These are phyloP conservation scores for Anticlea derivata DNA, from an alignment of 2,888 invertebrate species.

Conservation along the genomic window DNA sequence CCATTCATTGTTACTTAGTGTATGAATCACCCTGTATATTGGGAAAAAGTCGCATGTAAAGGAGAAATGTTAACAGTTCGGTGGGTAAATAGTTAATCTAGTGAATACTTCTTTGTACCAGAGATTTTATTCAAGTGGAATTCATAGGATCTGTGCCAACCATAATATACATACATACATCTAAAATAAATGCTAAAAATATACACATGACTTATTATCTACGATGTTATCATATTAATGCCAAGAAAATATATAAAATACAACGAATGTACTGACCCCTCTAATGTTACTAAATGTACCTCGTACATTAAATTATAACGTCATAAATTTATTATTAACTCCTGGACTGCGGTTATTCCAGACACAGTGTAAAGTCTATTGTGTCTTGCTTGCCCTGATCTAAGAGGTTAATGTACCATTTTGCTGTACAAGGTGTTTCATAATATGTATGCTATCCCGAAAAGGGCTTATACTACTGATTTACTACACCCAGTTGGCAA, in stretches of 20 bases:
- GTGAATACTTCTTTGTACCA: conserved; percentile 36
- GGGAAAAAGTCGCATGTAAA: conserved; percentile 1
- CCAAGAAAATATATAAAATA: conserved; percentile 47
- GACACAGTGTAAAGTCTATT: too few species aligned
- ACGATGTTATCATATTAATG: conserved; percentile 39
- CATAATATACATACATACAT: conserved; percentile 63
- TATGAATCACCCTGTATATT: background rate
- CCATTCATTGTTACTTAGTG: background rate
- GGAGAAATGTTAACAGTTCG: conserved; percentile 50
- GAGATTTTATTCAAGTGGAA: conserved; percentile 43
- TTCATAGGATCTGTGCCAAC: conserved; percentile 43
- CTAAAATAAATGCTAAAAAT: conserved; percentile 64
- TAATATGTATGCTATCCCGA: too few species aligned
- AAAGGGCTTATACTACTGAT: too few species aligned
- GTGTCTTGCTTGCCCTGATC: too few species aligned
- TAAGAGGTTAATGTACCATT: too few species aligned
- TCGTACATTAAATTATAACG: background rate
- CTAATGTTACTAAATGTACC: conserved; percentile 7
- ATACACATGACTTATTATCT: conserved; percentile 54
- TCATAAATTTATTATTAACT: too few species aligned
- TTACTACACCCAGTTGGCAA: too few species aligned
- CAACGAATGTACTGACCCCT: conserved; percentile 45
- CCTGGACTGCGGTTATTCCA: too few species aligned
- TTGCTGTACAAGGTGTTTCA: too few species aligned
- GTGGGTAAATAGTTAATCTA: conserved; percentile 55